Percentiles rank a stretch among this genome's conserved stretches.
Conservation (phyloP, 2,113 vertebrate genomes). For the Macrotus californicus region DNA sequence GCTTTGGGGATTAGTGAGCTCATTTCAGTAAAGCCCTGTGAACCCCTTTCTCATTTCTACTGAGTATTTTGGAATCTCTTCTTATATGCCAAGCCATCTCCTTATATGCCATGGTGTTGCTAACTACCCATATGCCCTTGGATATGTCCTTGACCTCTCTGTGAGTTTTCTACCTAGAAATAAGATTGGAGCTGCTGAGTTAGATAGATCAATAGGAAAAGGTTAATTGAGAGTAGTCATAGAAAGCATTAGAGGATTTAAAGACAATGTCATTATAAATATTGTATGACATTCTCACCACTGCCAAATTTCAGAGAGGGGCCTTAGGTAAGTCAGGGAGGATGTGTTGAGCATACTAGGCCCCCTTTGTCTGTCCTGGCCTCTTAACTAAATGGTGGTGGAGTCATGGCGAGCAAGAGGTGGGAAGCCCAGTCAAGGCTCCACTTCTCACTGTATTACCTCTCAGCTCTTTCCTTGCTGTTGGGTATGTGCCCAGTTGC, state of each 20-base stretch:
- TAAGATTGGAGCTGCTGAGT: background rate
- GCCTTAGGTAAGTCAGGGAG: background rate
- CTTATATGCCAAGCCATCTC: background rate
- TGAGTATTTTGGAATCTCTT: background rate
- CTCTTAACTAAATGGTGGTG: background rate
- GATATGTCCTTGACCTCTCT: background rate
- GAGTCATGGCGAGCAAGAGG: background rate
- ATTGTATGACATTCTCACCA: background rate
- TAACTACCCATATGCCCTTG: background rate
- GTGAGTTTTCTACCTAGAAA: background rate
- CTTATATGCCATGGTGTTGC: no score
- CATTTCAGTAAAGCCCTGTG: constrained; percentile 5
- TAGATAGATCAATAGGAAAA: background rate
- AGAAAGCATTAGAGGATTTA: constrained; percentile 16
- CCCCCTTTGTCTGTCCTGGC: background rate
- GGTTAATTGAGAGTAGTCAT: constrained; percentile 8
- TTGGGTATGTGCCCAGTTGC: background rate
- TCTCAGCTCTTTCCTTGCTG: background rate
- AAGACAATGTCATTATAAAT: constrained; percentile 35
- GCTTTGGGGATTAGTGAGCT: constrained; percentile 14
- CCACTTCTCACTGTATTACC: background rate
- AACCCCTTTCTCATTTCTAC: background rate
- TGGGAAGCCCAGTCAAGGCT: background rate
- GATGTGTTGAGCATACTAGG: background rate
- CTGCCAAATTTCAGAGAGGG: background rate